A percentile compares a stretch with the other conserved stretches of the same genome.
phyloP scores from a whole-genome alignment of 2,888 invertebrate genomes.

The Exephanes ischioxanthus region DNA sequence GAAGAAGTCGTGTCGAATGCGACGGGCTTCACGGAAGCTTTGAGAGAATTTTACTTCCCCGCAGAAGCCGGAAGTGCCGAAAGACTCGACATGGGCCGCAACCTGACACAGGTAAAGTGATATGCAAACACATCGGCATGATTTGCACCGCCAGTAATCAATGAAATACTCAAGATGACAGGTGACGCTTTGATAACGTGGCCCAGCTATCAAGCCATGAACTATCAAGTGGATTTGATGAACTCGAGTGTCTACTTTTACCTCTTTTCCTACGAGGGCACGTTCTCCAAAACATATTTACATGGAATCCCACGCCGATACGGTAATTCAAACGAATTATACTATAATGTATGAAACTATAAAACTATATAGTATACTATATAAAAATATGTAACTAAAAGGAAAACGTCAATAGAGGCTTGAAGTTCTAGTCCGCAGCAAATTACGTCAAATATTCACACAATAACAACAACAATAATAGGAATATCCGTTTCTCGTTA shows the following conservation, averaged over 20 bases:
- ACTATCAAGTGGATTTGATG: constrained; percentile 69
- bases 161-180: constrained; percentile 68
- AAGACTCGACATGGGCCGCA: background rate
- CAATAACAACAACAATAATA: background rate
- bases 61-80: background rate
- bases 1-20: constrained; percentile 67
- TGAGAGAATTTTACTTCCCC: constrained; percentile 71
- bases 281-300: constrained; percentile 71
- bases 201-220: constrained; percentile 69
- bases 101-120: constrained; percentile 60
- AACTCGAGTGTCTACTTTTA: constrained; percentile 77
- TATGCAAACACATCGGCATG: background rate
- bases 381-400: too few relatives aligned
- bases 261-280: constrained; percentile 77
- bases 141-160: background rate
- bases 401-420: background rate
- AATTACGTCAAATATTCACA: background rate
- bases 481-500: constrained; percentile 20
- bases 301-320: constrained; percentile 58
- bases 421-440: background rate
- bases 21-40: constrained; percentile 62
- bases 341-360: too few relatives aligned
- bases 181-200: constrained; percentile 72
- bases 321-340: constrained; percentile 69
- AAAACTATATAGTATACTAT: too few relatives aligned